These are phyloP conservation scores for Limosa lapponica DNA, from an alignment of 2,797 vertebrate genomes.

Conservation along the genomic window DNA sequence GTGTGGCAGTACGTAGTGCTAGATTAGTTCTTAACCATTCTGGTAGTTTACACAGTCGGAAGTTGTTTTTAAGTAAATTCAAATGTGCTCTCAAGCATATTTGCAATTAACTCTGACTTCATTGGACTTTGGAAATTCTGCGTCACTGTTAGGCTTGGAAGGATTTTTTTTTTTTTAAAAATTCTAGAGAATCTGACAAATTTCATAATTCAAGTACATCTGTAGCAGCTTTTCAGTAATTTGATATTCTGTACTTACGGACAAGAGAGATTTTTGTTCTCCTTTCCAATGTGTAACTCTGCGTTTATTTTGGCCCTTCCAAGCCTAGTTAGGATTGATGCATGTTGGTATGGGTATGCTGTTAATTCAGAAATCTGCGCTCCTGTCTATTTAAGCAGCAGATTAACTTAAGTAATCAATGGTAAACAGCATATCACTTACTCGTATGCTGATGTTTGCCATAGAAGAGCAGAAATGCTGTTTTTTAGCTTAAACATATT, in stretches of 20 bases:
- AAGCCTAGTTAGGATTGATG: slow-evolving; percentile 64
- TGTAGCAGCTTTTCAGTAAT: not conserved
- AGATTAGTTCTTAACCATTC: slow-evolving; percentile 36
- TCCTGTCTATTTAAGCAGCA: slow-evolving; percentile 35
- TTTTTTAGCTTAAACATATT: slow-evolving; percentile 59
- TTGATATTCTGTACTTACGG: not conserved
- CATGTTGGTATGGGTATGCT: slow-evolving; percentile 63
- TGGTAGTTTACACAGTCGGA: slow-evolving; percentile 55
- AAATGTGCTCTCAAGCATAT: slow-evolving; percentile 68
- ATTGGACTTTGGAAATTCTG: slow-evolving; percentile 69
- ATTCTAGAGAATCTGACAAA: not conserved
- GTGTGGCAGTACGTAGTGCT: slow-evolving; percentile 66
- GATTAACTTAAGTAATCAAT: slow-evolving; percentile 41
- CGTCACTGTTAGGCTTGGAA: slow-evolving; percentile 70
- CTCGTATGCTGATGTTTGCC: slow-evolving; percentile 67
- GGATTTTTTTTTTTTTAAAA: slow-evolving; percentile 14
- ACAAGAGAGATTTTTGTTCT: not conserved
- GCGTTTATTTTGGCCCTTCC: slow-evolving; percentile 35
- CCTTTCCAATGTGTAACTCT: not conserved
- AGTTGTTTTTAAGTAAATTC: slow-evolving; percentile 61
- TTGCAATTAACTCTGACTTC: slow-evolving; percentile 68
- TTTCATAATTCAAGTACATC: not conserved
- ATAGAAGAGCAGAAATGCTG: slow-evolving; percentile 63
- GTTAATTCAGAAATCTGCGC: slow-evolving; percentile 60
- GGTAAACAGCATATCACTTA: slow-evolving; percentile 65